Evolutionary conservation across 1,140 invertebrate species (phyloP), one percentile per base, ranked within the genome.

Genomic region (Amphibalanus amphitrite): DNA sequence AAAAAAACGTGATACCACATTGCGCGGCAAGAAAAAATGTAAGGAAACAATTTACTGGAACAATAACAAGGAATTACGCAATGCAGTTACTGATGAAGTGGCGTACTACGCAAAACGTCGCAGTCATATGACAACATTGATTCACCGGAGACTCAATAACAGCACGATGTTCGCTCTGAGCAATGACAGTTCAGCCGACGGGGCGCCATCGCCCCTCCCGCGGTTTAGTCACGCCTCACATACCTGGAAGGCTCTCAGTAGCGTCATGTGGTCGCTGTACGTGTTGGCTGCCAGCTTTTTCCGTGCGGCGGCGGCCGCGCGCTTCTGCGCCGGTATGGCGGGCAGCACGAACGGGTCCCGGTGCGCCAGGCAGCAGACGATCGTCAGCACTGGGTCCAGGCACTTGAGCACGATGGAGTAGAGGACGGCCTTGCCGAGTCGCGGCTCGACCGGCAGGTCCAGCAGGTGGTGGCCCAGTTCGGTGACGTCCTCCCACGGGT

Each of bases 381-480:
- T 90, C 0, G 94, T 97, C 29, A 98, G 80, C 29, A 98, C 85
- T 8, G 96, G 96, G 82, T 97, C 93, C 1, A 98, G 80, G 79
- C 96, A 98, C 79, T 93, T 93, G 33, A 98, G 83, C 6, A 96
- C 86, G 28, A 94, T 88, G 3, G 91, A 88, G 78, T 93, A 95
- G 1, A 98, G 81, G 29, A 99, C 80, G 87, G 95, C 91, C 82
- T 96, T 95, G 4, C 92, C 93, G 23, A 95, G 83, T 75, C 90
- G 86, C 0, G 95, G 95, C 74, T 97, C 92, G 1, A 98, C 82
- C 0, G 95, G 92, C 23, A 98, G 81, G 79, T 98, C 92, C 13
- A 94, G 80, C 15, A 98, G 80, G 76, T 93, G 89, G 73, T 87
- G 85, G 3, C 95, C 96, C 4, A 98, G 81, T 77, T 92, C 88